phyloP scores from a whole-genome alignment of 1,140 invertebrate species.

The Drosophila persimilis region DNA sequence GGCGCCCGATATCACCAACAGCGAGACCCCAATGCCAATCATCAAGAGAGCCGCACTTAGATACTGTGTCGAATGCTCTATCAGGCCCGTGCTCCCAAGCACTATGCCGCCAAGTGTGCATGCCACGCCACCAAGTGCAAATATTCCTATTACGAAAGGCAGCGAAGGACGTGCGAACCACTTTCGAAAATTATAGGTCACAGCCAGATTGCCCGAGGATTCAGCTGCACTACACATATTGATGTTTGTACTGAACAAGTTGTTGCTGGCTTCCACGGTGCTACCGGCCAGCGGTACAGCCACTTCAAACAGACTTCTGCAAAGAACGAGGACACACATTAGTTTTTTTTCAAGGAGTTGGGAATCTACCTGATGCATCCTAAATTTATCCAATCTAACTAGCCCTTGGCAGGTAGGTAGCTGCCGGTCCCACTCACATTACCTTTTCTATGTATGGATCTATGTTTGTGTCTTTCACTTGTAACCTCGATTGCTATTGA shows the following conservation, averaged over 20 bases:
- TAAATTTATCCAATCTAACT: slow-evolving; percentile 1
- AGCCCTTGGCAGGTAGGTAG: slow-evolving; percentile 26
- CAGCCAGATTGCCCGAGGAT: slow-evolving; percentile 23
- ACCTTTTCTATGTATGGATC: not conserved
- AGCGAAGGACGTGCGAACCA: slow-evolving; percentile 77
- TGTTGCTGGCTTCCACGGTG: slow-evolving; percentile 28
- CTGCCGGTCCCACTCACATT: slow-evolving; percentile 27
- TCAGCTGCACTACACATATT: slow-evolving; percentile 16
- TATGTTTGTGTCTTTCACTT: slow-evolving; percentile 11
- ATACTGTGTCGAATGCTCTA: slow-evolving; percentile 80
- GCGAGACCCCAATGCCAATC: slow-evolving; percentile 78
- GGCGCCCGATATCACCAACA: slow-evolving; percentile 76
- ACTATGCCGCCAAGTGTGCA: slow-evolving; percentile 79
- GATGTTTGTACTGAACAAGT: slow-evolving; percentile 16
- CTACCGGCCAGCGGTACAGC: slow-evolving; percentile 48
- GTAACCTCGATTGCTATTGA: slow-evolving; percentile 11
- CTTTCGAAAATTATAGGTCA: slow-evolving; percentile 51
- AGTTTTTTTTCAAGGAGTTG: slow-evolving; percentile 10
- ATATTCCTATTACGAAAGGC: slow-evolving; percentile 80
- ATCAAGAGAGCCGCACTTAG: slow-evolving; percentile 76
- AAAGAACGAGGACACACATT: slow-evolving; percentile 14
- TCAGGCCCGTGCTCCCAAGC: slow-evolving; percentile 74
- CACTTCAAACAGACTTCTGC: slow-evolving; percentile 53
- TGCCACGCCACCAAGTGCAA: slow-evolving; percentile 76
- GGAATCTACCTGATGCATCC: slow-evolving; percentile 7